Evolutionary conservation across 2,113 vertebrate genomes (phyloP), one percentile per base, ranked within the genome.

Genomic region (Notarius lentiginosus): DNA sequence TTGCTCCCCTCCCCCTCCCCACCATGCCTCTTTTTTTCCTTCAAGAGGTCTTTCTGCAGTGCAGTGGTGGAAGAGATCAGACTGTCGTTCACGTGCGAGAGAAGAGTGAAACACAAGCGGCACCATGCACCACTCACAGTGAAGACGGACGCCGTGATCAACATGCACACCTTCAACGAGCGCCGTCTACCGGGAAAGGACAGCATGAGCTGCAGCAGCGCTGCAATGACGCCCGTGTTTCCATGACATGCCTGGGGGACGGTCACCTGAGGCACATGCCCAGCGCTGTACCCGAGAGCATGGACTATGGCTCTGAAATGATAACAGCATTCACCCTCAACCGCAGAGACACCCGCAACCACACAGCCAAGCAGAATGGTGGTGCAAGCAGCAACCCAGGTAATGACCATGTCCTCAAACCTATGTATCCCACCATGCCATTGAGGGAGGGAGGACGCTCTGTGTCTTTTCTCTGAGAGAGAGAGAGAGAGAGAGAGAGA

Each of bases 151-250:
- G 97, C 98, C 0, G 98, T 99, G 94, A 99, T 99, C 96, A 99
- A 99, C 95, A 99, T 99, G 97, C 98, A 98, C 96, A 97, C 97
- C 0, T 99, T 98, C 96, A 99, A 98, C n/a, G 97, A 99, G 93
- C 96, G 97, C 58, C 96, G 97, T 91, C 97, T 99, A 88, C 98
- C 98, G 0, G 98, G 97, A 93, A 99, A 99, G 95, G 98, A 99
- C 96, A 97, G 91, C 95, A 95, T 97, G 97, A 96, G 95, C 92
- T 98, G 97, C 95, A 97, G 94, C 96, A 96, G 94, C 96, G 96
- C 97, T 7, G 97, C 97, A 11, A 77, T 97, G 96, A 96, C 96
- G 58, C 98, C 97, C 0, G 97, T 97, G 85, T 99, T 98, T 84
- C 98, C 98, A 75, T 99, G 96, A 96, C 94, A 82, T 92, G 94